Percentiles rank a stretch among this genome's conserved stretches.
These are phyloP conservation scores for Turdus rufiventris DNA, from an alignment of 2,113 vertebrate species.

Conservation along the genomic window DNA sequence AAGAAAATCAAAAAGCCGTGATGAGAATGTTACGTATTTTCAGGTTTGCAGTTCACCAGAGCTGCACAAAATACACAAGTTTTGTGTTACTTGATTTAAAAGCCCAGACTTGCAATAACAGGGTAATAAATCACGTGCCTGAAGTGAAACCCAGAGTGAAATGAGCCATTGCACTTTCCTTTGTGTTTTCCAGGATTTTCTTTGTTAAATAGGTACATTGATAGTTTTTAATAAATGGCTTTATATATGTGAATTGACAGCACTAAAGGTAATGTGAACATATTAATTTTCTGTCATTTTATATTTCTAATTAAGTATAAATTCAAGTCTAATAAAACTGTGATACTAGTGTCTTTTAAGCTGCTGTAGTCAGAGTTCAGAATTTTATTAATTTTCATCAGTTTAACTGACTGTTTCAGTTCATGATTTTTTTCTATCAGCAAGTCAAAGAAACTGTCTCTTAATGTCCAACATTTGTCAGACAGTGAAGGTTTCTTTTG, in stretches of 20 bases:
- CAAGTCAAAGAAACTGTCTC: not conserved
- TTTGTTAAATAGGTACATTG: not conserved
- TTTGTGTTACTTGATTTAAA: not conserved
- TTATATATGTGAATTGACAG: not conserved
- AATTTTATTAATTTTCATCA: not conserved
- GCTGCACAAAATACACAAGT: not conserved
- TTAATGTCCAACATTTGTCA: not conserved
- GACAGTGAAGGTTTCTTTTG: not conserved
- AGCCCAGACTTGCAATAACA: not conserved
- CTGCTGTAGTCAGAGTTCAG: not conserved
- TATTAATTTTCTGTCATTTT: not conserved
- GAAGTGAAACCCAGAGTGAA: not conserved
- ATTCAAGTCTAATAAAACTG: not conserved
- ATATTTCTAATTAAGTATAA: not conserved
- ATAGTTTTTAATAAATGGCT: not conserved
- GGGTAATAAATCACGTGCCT: not conserved
- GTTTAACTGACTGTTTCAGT: not conserved
- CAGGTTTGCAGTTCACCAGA: not conserved
- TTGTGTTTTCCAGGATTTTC: not conserved
- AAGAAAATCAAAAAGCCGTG: not conserved
- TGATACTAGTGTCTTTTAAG: not conserved
- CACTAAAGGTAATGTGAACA: not conserved
- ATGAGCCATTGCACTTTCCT: not conserved
- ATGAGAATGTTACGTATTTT: not conserved
- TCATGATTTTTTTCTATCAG: not conserved